Evolutionary conservation across 2,113 vertebrate genomes (phyloP).

Genomic region (Theristicus caerulescens): DNA sequence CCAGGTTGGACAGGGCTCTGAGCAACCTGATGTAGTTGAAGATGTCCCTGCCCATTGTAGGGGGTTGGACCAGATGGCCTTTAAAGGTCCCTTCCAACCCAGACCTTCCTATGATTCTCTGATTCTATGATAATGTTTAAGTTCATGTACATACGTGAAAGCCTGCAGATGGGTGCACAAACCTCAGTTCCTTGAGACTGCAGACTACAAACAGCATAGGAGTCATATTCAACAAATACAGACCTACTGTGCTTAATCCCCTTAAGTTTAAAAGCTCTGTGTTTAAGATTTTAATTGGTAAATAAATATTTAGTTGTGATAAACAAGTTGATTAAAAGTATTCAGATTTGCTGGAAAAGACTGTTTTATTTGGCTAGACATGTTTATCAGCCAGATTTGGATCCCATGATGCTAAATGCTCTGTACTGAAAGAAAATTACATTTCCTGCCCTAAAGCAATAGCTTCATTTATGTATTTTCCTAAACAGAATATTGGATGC

Average conservation of each 20-base stretch:
- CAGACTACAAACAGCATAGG: not conserved
- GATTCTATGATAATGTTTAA: not conserved
- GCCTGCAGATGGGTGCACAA: not conserved
- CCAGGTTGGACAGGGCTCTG: not conserved
- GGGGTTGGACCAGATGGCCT: not conserved
- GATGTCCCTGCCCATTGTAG: not conserved
- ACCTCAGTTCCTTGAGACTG: not conserved
- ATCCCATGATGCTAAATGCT: not conserved
- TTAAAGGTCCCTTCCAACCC: not conserved
- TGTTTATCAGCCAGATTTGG: conserved; percentile 9
- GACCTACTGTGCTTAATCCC: not conserved
- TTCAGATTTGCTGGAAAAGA: not conserved
- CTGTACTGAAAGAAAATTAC: conserved; percentile 31
- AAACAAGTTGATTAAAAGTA: conserved; percentile 1
- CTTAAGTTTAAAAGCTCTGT: not conserved
- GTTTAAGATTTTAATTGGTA: not conserved
- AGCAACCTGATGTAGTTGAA: not conserved
- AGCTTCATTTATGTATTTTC: conserved; percentile 9
- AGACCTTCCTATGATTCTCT: not conserved
- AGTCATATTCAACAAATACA: not conserved
- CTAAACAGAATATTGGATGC: not conserved
- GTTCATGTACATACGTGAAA: rapidly evolving
- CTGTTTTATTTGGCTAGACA: not conserved
- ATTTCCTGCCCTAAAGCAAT: conserved; percentile 36
- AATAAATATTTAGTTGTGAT: not conserved